Base-by-base conservation (phyloP, 1,140 invertebrate genomes). In the Dolichoris vasculosae region DNA sequence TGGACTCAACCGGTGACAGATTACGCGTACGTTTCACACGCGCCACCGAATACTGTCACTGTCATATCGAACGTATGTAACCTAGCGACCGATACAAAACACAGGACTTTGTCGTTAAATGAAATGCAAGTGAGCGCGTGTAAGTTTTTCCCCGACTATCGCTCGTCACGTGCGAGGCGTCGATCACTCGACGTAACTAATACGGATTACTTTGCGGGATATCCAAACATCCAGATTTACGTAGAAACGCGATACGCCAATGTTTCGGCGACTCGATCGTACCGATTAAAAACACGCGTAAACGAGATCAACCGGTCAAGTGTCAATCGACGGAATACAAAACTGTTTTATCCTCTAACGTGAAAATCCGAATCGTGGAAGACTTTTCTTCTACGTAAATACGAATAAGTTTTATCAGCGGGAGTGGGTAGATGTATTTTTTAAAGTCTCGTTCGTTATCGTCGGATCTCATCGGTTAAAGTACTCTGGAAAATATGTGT, bases 31-130 rank as follows among this genome's bases (percentile, higher is more conserved):
- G 30, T 9, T n/a, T 15, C 2, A 32, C 32, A 38, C 55, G 75
- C 73, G 69, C 35, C 30, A n/a, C 71, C 80, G 20, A 78, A 32
- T 64, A 77, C 85, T 88, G 87, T 88, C 88, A 89, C 90, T 87
- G 88, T 89, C 83, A 83, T 91, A 92, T 92, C 89, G 91, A 92
- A 84, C 91, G 88, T 32, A 87, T 89, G 92, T 92, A 92, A 76
- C 92, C 88, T 92, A 92, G 92, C 91, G 90, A 93, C 92, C 86
- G 30, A n/a, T 55, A 80, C 90, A 91, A 91, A 93, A 93, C 91
- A 93, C 67, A 48, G 55, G 63, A 55, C 83, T 69, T 55, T 38
- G 63, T 64, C 73, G 51, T 59, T 75, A 30, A 75, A 59, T 55
- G 23, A 11, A 38, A 46, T 32, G 51, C 40, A 63, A 23, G 11